A percentile compares a stretch with the other conserved stretches of the same genome.
These are phyloP conservation scores for Muricea muricata DNA, from an alignment of 92 coral and sea anemone genomes.

Conservation along the genomic window DNA sequence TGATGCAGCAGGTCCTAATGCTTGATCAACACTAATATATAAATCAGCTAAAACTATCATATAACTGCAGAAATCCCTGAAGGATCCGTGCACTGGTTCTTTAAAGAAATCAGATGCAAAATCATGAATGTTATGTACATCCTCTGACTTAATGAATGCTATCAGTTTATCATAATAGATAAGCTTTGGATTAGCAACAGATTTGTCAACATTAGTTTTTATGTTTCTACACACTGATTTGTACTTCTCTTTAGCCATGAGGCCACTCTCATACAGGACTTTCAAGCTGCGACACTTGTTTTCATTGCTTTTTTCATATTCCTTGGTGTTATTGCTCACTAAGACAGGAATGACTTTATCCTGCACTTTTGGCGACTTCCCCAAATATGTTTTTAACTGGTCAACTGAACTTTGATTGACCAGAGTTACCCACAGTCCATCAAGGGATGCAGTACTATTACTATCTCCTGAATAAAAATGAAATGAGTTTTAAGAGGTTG, in stretches of 20 bases:
- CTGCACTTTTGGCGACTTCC: not conserved
- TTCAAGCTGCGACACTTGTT: constrained; percentile 48
- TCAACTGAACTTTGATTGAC: constrained; percentile 60
- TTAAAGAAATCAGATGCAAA: constrained; percentile 31
- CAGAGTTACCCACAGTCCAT: constrained; percentile 64
- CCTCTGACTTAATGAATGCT: constrained; percentile 33
- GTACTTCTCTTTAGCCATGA: constrained; percentile 57
- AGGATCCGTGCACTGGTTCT: constrained; percentile 44
- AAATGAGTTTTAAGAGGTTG: no score
- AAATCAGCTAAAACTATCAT: constrained; percentile 13
- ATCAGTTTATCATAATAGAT: constrained; percentile 49
- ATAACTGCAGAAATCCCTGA: constrained; percentile 65
- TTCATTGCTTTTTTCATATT: constrained; percentile 43
- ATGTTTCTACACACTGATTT: constrained; percentile 47
- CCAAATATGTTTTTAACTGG: constrained; percentile 34
- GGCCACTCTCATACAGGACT: constrained; percentile 52
- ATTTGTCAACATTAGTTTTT: constrained; percentile 3
- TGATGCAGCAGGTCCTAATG: not conserved
- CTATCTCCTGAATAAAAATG: no score
- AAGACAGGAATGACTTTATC: constrained; percentile 29
- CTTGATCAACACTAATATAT: not conserved
- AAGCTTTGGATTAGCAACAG: constrained; percentile 39
- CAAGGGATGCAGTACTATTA: constrained; percentile 39
- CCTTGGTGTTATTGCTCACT: constrained; percentile 28
- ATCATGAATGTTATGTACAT: constrained; percentile 28